These are phyloP conservation scores for Cephus pygmeus DNA, from an alignment of 2,888 invertebrate species.

Conservation along the genomic window DNA sequence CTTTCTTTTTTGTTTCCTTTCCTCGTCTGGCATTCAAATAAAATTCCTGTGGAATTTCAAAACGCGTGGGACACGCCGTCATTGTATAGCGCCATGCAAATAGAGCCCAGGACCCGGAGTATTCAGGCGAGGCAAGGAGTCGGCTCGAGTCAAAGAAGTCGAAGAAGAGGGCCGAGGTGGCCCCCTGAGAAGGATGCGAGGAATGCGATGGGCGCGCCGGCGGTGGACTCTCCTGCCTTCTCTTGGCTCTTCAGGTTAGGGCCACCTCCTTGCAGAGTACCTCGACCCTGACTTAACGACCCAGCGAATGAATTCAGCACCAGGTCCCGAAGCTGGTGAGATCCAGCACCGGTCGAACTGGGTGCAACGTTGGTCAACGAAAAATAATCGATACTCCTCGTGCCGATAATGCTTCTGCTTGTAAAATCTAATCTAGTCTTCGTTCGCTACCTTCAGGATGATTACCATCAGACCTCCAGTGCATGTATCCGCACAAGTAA, in stretches of 20 bases:
- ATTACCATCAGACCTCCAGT: background rate
- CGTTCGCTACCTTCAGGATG: background rate
- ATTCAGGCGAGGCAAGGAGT: background rate
- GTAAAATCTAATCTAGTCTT: background rate
- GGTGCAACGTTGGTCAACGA: background rate
- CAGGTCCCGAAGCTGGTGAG: background rate
- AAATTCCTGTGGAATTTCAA: background rate
- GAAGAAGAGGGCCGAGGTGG: background rate
- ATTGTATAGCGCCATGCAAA: background rate
- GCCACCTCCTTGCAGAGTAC: constrained; percentile 2
- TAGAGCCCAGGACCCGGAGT: background rate
- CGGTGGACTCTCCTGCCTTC: constrained; percentile 20
- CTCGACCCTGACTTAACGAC: constrained; percentile 1
- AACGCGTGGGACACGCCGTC: background rate
- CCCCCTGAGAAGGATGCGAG: constrained; percentile 47
- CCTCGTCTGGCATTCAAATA: background rate
- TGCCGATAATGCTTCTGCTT: background rate
- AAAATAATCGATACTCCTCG: background rate
- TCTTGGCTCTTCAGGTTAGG: constrained; percentile 17
- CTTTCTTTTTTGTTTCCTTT: background rate
- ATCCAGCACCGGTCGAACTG: background rate
- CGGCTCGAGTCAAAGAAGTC: background rate
- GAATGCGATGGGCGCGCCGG: constrained; percentile 60
- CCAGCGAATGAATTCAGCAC: constrained; percentile 1
- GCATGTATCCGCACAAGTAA: background rate